A percentile compares a stretch with the other conserved stretches of the same genome.
Conservation (phyloP, 2,888 invertebrate genomes). For the Brassicogethes aeneus region DNA sequence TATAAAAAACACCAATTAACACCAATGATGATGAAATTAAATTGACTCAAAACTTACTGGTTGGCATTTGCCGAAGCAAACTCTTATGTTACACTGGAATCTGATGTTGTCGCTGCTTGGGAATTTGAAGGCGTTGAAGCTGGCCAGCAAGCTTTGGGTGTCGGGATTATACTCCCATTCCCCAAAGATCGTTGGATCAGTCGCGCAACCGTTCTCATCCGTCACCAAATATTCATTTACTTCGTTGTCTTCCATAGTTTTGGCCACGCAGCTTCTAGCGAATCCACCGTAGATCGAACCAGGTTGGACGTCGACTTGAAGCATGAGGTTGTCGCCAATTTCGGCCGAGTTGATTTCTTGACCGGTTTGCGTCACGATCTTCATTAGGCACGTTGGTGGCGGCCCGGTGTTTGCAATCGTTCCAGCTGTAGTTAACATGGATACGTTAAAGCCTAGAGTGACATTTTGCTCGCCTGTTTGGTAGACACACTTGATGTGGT, state of each 20-base stretch:
- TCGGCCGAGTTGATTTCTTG: conserved; percentile 86
- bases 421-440: conserved; percentile 90
- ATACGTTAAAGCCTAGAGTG: conserved; percentile 87
- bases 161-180: conserved; percentile 88
- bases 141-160: conserved; percentile 74
- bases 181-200: conserved; percentile 85
- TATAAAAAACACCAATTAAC: conserved; percentile 29
- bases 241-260: conserved; percentile 79
- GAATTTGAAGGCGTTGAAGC: conserved; percentile 92
- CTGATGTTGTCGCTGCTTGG: conserved; percentile 88
- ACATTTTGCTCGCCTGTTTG: conserved; percentile 90
- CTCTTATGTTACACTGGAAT: conserved; percentile 92
- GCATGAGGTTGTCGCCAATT: conserved; percentile 80
- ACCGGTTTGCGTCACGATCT: conserved; percentile 79
- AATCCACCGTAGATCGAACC: conserved; percentile 84
- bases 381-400: conserved; percentile 87
- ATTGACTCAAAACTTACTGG: conserved; percentile 57
- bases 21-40: neutral
- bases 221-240: conserved; percentile 90
- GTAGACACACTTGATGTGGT: conserved; percentile 92
- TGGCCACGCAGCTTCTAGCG: conserved; percentile 86
- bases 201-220: conserved; percentile 89
- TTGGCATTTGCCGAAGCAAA: conserved; percentile 92
- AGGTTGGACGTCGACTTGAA: conserved; percentile 44
- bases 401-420: conserved; percentile 94